These are phyloP conservation scores for Corvus moneduloides DNA, from an alignment of 2,113 vertebrate species.

Conservation along the genomic window DNA sequence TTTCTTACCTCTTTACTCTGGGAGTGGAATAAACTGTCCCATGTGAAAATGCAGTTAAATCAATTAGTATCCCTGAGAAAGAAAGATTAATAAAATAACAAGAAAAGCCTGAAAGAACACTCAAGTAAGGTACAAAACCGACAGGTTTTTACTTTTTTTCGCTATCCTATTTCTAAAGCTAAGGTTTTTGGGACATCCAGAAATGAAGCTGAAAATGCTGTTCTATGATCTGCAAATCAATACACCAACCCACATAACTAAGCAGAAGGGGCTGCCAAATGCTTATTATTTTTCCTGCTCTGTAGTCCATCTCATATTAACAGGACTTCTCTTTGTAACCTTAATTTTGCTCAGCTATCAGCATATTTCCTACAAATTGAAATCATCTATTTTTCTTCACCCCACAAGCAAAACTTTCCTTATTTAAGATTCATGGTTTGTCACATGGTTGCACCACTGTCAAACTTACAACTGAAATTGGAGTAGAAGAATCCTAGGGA, in stretches of 20 bases:
- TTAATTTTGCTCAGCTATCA: background rate
- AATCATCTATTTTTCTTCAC: background rate
- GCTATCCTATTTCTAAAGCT: background rate
- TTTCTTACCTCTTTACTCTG: background rate
- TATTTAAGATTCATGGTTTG: background rate
- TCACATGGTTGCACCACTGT: background rate
- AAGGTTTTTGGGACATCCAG: background rate
- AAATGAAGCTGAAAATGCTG: background rate
- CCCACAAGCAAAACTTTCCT: background rate
- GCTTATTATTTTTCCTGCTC: background rate
- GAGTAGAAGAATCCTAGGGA: background rate
- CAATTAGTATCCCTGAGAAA: background rate
- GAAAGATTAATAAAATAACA: background rate
- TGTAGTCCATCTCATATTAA: background rate
- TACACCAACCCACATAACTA: background rate
- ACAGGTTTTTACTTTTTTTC: background rate
- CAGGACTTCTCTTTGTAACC: background rate
- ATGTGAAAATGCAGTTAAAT: background rate
- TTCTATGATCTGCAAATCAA: background rate
- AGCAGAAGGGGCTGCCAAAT: background rate
- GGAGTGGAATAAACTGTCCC: background rate
- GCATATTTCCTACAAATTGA: background rate
- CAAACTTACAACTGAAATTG: background rate
- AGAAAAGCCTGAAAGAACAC: background rate
- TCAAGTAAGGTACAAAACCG: background rate